Conservation (phyloP, 2,888 invertebrate genomes). For the Litoditis marina region DNA sequence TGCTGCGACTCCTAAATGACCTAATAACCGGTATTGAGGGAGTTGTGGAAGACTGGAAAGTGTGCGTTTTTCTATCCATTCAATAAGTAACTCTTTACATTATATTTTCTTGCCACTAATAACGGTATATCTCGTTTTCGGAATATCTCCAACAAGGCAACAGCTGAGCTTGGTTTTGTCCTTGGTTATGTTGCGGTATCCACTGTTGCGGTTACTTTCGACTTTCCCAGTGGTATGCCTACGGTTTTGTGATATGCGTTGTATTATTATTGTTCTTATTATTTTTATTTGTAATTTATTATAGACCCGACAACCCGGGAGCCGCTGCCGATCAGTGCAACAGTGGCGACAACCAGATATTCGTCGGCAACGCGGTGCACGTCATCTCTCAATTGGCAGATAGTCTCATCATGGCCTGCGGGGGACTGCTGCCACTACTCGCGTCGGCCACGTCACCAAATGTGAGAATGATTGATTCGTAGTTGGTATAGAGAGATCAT, state of each 20-base stretch:
- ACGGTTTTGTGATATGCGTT: too few relatives aligned
- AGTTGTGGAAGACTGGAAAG: slow-evolving; percentile 86
- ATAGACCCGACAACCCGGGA: slow-evolving; percentile 10
- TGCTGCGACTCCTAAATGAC: slow-evolving; percentile 90
- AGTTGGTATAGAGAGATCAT: not conserved
- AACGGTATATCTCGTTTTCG: too few relatives aligned
- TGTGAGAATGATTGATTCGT: slow-evolving; percentile 69
- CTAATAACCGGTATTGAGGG: slow-evolving; percentile 93
- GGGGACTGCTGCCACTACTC: slow-evolving; percentile 81
- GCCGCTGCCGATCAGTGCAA: slow-evolving; percentile 22
- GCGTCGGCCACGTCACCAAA: slow-evolving; percentile 98
- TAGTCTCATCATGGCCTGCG: slow-evolving; percentile 87
- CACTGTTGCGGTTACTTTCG: too few relatives aligned
- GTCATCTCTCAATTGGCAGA: slow-evolving; percentile 97
- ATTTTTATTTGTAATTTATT: too few relatives aligned
- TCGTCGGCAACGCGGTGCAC: slow-evolving; percentile 98
- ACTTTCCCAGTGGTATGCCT: too few relatives aligned
- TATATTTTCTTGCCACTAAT: too few relatives aligned
- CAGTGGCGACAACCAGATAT: slow-evolving; percentile 66
- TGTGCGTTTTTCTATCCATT: slow-evolving; percentile 62
- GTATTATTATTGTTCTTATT: too few relatives aligned
- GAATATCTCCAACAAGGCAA: too few relatives aligned
- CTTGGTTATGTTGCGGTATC: too few relatives aligned
- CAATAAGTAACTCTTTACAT: slow-evolving; percentile 1
- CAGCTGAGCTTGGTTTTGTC: too few relatives aligned